Evolutionary conservation across 2,113 vertebrate species (phyloP), one percentile per base, ranked within the genome.

Genomic region (Octodon degus): DNA sequence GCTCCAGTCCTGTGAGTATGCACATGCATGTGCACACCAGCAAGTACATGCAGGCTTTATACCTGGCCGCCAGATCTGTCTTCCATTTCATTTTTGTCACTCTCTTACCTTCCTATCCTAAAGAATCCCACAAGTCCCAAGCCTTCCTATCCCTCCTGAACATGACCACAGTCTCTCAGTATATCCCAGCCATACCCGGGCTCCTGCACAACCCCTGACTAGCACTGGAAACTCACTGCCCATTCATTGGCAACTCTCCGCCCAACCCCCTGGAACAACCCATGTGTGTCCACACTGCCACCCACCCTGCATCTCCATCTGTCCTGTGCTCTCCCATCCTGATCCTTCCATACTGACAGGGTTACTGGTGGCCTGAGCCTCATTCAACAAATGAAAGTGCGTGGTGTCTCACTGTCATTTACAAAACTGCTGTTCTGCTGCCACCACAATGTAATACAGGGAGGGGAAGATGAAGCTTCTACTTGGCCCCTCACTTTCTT

Each of bases 271-370:
- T 0, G 5, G 91, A 95, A 93, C 60, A 13, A 76, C 92, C 80
- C 9, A 47, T 74, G 63, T 62, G 83, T 4, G 63, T 84, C 86
- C 77, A 84, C 76, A n/a, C 62, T 2, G 19, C 79, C 90, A 60
- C 89, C 91, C 85, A 43, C 93, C 82, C 63, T 43, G 67, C 72
- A 19, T 53, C 88, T 88, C 96, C 95, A 72, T 96, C 93, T 88
- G 86, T 50, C 1, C 1, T 20, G 10, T 34, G 79, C 67, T 82
- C 74, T 60, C 76, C n/a, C 17, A 32, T 91, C 83, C 67, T 13
- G 17, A 91, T n/a, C 43, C 62, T 53, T 92, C 77, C 91, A 43
- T 13, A 30, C 65, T 0, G 0, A 80, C 3, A 70, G 88, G 91
- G 77, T 81, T 22, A 24, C 34, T 67, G 88, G 80, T 40, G 90